These are phyloP conservation scores for Nothobranchius kuhntae DNA, from an alignment of 2,113 vertebrate species.

Conservation along the genomic window DNA sequence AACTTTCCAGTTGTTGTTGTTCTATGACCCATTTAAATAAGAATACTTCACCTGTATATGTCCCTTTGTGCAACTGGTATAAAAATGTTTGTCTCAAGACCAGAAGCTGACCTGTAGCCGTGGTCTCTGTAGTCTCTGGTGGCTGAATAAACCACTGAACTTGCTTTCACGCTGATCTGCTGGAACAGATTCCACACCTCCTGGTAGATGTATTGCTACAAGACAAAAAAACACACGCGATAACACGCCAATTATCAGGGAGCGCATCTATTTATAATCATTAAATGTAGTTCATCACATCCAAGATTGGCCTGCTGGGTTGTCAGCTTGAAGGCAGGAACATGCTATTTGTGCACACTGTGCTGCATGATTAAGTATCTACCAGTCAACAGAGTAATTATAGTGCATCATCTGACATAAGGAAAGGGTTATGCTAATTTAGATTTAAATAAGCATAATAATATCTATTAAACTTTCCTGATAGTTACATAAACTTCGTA, in stretches of 20 bases:
- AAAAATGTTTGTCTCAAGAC: background rate
- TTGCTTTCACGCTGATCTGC: conserved; percentile 97
- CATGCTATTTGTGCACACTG: conserved; percentile 18
- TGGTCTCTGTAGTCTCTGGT: conserved; percentile 95
- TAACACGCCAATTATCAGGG: background rate
- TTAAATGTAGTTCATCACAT: conserved; percentile 22
- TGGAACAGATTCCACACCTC: conserved; percentile 99
- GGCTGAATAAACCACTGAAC: conserved; percentile 93
- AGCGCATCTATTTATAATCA: conserved; percentile 2
- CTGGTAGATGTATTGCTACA: conserved; percentile 96
- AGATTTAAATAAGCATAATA: background rate
- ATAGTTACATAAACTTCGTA: too few species aligned
- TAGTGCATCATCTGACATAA: conserved; percentile 10
- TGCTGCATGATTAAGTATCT: conserved; percentile 29
- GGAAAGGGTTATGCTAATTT: background rate
- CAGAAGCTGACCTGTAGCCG: conserved; percentile 87
- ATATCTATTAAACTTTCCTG: background rate
- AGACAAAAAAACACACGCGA: conserved; percentile 9
- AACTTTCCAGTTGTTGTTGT: too few species aligned
- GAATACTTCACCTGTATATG: background rate
- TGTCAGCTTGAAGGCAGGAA: conserved; percentile 17
- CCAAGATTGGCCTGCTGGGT: background rate
- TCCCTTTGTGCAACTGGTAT: background rate
- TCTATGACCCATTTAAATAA: too few species aligned
- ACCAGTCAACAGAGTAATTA: conserved; percentile 26